Base-by-base conservation (phyloP, 2,888 invertebrate species). In the Idaea biselata region DNA sequence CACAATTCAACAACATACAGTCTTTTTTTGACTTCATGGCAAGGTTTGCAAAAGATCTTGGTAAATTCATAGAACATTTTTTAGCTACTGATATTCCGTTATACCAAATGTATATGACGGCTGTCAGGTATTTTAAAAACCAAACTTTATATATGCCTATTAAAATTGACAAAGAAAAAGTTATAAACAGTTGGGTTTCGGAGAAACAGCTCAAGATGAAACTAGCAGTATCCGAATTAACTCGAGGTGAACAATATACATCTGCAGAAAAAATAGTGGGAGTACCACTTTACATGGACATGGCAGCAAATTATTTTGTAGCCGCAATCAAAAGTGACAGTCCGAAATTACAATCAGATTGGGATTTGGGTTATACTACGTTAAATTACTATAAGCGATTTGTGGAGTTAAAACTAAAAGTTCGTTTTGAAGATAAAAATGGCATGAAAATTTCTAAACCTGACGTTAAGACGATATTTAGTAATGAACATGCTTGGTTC, bases 241-340 rank as follows among this genome's bases (percentile, higher is more conserved):
- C 14, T 14, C 18, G 56, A 18, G 17, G 18, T 16, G 11, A 18
- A 18, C 8, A 7, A 17, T 18, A 18, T 56, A 5, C 18, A 56
- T 6, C 17, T 56, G 44, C 44, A 44, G 44, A 44, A 44, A 14
- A 44, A 14, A 44, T 44, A 18, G 18, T 56, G 18, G 56, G 56
- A 17, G 56, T 56, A 14, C 56, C 56, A 18, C 56, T 56, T 14
- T 18, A 56, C 18, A 56, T 56, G 56, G 14, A 56, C 56, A 56
- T 56, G 14, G 18, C 56, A 7, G 56, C 18, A 18, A 56, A 17
- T 18, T 18, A 11, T 11, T 56, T 56, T 18, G 18, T 44, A 44
- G 44, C 44, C 44, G 18, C 18, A 56, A 18, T 18, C 18, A 56
- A 18, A 56, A 56, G 18, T 16, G 17, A 17, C 17, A 56, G 11